Base-by-base conservation (phyloP, 2,888 invertebrate genomes). In the Glaucopsyche alexis region DNA sequence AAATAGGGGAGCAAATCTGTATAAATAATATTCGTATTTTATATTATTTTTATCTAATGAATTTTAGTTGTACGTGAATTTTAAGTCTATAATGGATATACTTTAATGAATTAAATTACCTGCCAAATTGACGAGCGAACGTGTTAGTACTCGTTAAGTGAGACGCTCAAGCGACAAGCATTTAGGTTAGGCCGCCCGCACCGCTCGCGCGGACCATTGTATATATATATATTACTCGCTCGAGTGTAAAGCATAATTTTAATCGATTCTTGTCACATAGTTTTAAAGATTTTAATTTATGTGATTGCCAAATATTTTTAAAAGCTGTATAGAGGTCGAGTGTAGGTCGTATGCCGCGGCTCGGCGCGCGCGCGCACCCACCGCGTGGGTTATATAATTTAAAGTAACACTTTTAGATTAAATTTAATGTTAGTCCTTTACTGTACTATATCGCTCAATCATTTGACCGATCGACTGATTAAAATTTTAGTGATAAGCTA, bases 381-480 rank as follows among this genome's bases (percentile, higher is more conserved):
- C 81, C 81, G 84, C 89, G 88, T 91, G 91, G 91, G 86, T 92
- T 92, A 91, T 92, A 91, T 92, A 87, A 91, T 92, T 92, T 93
- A 91, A 91, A 90, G 87, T 91, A 91, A 91, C 90, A 91, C 86
- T 91, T 91, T 91, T 93, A 92, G 92, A 92, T 93, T 93, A 92
- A 93, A 92, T 91, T 91, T 93, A 92, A 93, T 93, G 85, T 93
- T 93, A 92, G 93, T 92, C 91, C 87, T 90, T 90, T 91, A 91
- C 91, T 92, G 90, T 91, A 91, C 89, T 91, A 90, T 91, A 93
- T 93, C 92, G 92, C 91, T 93, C 92, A 92, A 92, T 91, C 90
- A 87, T 89, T 92, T 92, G 93, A 92, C 90, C 93, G 93, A 93
- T 93, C 91, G 93, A 93, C 93, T 93, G 93, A 93, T 91, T 92